Evolutionary conservation across 2,888 invertebrate species (phyloP).

Genomic region (Nemurella pictetii): DNA sequence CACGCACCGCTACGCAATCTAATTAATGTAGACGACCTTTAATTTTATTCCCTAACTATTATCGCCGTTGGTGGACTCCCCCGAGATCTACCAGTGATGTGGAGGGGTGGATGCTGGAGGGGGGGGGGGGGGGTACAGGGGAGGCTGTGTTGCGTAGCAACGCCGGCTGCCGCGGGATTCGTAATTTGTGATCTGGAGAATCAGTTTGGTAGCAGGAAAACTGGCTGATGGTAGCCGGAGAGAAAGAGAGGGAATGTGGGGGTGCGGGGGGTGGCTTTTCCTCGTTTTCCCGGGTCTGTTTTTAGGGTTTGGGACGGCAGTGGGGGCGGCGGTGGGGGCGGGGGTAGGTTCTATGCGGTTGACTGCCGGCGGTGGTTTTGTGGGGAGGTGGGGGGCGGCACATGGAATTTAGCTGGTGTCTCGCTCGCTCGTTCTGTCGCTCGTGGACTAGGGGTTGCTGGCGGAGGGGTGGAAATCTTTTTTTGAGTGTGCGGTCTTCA

Average conservation of each 20-base stretch:
- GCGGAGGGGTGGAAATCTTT: conserved; percentile 26
- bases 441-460: neutral
- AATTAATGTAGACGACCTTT: conserved; percentile 43
- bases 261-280: conserved; percentile 7
- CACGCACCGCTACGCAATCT: conserved; percentile 16
- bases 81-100: neutral
- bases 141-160: conserved; percentile 25
- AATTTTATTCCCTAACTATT: conserved; percentile 43
- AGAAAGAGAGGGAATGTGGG: neutral
- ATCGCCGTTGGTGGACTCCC: conserved; percentile 37
- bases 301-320: no score
- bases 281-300: neutral
- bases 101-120: neutral
- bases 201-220: conserved; percentile 39
- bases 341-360: no score
- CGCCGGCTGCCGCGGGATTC: conserved; percentile 36
- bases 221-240: neutral
- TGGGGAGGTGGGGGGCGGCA: conserved; percentile 11
- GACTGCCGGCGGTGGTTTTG: no score
- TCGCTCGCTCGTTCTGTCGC: neutral
- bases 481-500: conserved; percentile 27
- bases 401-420: neutral
- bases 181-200: conserved; percentile 43
- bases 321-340: neutral
- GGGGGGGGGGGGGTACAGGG: conserved; percentile 15